These are phyloP conservation scores for Lasioglossum pauxillum DNA, from an alignment of 2,888 invertebrate genomes.

Conservation along the genomic window DNA sequence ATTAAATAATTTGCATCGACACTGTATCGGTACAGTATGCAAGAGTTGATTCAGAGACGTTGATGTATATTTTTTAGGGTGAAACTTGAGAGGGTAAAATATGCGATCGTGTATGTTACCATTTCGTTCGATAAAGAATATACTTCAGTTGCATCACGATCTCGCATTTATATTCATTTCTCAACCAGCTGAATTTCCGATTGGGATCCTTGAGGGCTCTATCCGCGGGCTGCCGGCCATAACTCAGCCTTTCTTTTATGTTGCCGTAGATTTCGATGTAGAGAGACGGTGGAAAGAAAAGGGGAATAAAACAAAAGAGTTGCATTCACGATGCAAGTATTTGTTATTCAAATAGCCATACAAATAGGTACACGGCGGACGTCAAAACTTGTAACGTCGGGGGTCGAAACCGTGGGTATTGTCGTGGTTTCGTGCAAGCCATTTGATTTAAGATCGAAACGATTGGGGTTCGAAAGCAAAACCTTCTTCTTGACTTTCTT, in stretches of 20 bases:
- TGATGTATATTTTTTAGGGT: neutral
- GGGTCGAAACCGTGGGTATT: neutral
- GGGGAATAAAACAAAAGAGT: conserved; percentile 46
- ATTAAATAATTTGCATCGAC: neutral
- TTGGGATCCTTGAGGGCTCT: conserved; percentile 39
- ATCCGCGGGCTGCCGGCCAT: conserved; percentile 33
- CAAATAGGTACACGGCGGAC: conserved; percentile 47
- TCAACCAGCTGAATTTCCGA: conserved; percentile 45
- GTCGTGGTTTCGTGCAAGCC: neutral
- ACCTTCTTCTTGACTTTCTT: neutral
- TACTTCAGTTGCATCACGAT: conserved; percentile 13
- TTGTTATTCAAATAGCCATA: conserved; percentile 58
- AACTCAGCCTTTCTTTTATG: conserved; percentile 48
- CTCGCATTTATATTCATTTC: conserved; percentile 25
- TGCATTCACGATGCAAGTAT: conserved; percentile 39
- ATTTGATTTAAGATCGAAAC: neutral
- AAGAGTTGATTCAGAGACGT: neutral
- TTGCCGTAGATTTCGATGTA: conserved; percentile 37
- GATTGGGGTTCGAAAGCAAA: neutral
- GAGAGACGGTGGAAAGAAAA: conserved; percentile 8
- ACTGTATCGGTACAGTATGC: neutral
- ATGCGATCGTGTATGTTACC: neutral
- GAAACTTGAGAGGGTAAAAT: neutral
- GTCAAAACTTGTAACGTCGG: conserved; percentile 36
- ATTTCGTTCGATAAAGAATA: conserved; percentile 20